Evolutionary conservation across 2,797 vertebrate species (phyloP).

Genomic region (Microcaecilia unicolor): DNA sequence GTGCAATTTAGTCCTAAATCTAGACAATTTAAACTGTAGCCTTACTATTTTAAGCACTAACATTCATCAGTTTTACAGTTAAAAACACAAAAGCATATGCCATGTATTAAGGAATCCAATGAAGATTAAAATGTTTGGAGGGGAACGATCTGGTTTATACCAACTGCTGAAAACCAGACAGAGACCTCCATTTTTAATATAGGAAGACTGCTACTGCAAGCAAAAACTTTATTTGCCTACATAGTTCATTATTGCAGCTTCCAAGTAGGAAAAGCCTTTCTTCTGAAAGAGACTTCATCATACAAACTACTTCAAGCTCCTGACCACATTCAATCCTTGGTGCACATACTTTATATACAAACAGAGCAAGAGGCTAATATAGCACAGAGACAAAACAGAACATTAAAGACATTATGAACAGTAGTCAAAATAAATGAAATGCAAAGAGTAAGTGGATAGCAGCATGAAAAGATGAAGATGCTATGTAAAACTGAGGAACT

Average conservation of each 20-base stretch:
- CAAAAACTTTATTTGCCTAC: constrained; percentile 42
- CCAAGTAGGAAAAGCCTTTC: constrained; percentile 21
- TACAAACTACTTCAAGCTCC: background rate
- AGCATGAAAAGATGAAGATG: no score
- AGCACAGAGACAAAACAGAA: constrained; percentile 10
- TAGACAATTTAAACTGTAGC: no score
- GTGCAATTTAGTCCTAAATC: no score
- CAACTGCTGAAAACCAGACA: constrained; percentile 45
- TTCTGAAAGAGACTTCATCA: constrained; percentile 16
- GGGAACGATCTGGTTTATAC: constrained; percentile 48
- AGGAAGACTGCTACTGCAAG: constrained; percentile 44
- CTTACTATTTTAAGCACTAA: constrained; percentile 3
- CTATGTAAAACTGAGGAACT: no score
- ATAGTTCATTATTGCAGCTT: constrained; percentile 33
- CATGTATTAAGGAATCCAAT: background rate
- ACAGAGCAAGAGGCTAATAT: constrained; percentile 20
- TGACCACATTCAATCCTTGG: constrained; percentile 19
- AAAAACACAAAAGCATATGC: background rate
- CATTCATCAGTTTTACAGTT: background rate
- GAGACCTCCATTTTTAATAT: constrained; percentile 53
- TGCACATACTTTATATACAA: constrained; percentile 8
- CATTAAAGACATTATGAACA: constrained; percentile 15
- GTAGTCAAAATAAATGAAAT: no score
- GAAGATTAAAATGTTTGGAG: constrained; percentile 32
- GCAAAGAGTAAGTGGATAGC: no score